These are phyloP conservation scores for Eupeodes latifasciatus DNA, from an alignment of 2,888 invertebrate species.

Conservation along the genomic window DNA sequence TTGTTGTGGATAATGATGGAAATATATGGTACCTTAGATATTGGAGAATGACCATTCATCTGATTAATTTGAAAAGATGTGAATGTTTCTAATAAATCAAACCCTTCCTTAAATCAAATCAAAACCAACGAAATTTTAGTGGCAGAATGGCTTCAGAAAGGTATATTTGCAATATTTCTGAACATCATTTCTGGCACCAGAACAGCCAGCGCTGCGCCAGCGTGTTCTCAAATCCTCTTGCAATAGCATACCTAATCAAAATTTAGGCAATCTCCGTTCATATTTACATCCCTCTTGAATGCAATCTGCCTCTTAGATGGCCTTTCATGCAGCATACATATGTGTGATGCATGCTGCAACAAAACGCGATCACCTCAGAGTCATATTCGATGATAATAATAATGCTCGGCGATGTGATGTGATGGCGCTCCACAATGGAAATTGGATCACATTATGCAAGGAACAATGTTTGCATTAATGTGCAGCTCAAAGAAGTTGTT, in stretches of 20 bases:
- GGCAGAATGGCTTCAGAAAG: background rate
- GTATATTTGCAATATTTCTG: constrained; percentile 7
- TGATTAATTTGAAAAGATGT: too few species aligned
- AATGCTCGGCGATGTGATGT: background rate
- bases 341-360: constrained; percentile 58
- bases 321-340: constrained; percentile 47
- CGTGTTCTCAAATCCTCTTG: constrained; percentile 8
- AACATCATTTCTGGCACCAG: background rate
- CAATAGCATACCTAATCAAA: constrained; percentile 30
- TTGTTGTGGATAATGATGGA: background rate
- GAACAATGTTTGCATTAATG: constrained; percentile 73
- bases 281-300: constrained; percentile 66
- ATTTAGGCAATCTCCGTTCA: constrained; percentile 62
- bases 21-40: background rate
- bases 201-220: too few species aligned
- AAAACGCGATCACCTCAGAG: constrained; percentile 74
- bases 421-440: constrained; percentile 63
- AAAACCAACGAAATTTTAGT: background rate
- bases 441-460: constrained; percentile 74
- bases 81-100: too few species aligned
- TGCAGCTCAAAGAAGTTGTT: constrained; percentile 65
- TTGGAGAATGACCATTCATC: background rate
- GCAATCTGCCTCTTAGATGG: constrained; percentile 66
- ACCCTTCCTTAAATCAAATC: too few species aligned
- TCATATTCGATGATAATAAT: constrained; percentile 58